Percentiles rank a stretch among this genome's conserved stretches.
Conservation (phyloP, 2,113 vertebrate genomes). For the Ciconia maguari region DNA sequence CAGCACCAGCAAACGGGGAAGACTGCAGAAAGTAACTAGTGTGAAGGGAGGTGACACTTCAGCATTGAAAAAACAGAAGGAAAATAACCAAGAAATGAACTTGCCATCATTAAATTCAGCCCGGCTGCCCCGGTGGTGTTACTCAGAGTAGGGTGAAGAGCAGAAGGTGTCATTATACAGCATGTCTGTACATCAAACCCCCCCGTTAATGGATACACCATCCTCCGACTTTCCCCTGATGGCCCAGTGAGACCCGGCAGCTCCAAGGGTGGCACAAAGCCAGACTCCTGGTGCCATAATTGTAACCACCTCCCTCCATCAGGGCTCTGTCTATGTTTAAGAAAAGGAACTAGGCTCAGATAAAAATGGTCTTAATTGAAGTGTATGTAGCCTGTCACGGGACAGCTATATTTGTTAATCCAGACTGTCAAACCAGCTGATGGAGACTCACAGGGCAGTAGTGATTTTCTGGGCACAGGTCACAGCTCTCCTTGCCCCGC, state of each 20-base stretch:
- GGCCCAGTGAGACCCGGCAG: background rate
- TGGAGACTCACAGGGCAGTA: conserved; percentile 86
- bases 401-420: background rate
- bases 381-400: background rate
- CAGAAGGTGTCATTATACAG: background rate
- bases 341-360: background rate
- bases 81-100: background rate
- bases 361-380: background rate
- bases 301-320: background rate
- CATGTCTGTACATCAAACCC: background rate
- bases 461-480: conserved; percentile 83
- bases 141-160: background rate
- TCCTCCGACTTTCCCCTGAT: background rate
- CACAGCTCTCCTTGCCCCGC: conserved; percentile 79
- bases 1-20: background rate
- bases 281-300: background rate
- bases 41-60: background rate
- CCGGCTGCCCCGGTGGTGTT: background rate
- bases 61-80: background rate
- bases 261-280: background rate
- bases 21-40: background rate
- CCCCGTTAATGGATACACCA: background rate
- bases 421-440: background rate
- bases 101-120: background rate
- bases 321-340: background rate